phyloP scores from a whole-genome alignment of 2,113 vertebrate species.

The Catharus fuscescens region DNA sequence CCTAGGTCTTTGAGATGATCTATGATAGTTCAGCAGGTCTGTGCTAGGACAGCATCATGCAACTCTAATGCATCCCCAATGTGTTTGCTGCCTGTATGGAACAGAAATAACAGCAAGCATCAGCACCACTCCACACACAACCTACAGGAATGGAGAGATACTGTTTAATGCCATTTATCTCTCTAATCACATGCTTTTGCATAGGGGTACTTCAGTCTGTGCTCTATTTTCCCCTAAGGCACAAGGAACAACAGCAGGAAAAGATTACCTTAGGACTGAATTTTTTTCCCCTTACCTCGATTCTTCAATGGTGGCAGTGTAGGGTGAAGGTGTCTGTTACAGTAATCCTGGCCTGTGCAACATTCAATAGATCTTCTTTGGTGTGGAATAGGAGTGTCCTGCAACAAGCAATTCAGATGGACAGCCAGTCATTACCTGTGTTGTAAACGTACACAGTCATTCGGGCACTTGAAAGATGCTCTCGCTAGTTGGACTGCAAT shows the following conservation, averaged over 20 bases:
- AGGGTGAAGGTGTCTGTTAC: slow-evolving; percentile 91
- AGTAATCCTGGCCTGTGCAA: slow-evolving; percentile 92
- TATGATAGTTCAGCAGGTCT: background rate
- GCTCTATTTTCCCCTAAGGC: background rate
- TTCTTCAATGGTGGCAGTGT: slow-evolving; percentile 86
- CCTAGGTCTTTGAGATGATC: background rate
- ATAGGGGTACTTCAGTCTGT: background rate
- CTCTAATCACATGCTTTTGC: background rate
- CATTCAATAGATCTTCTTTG: slow-evolving; percentile 90
- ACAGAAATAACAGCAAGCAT: background rate
- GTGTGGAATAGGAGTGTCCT: slow-evolving; percentile 88
- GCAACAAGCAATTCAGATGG: background rate
- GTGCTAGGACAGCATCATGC: fast-evolving
- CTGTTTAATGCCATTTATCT: background rate
- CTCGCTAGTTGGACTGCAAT: background rate
- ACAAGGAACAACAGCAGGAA: background rate
- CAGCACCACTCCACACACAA: background rate
- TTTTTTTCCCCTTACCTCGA: slow-evolving; percentile 76
- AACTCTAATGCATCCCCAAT: fast-evolving
- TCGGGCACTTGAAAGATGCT: background rate
- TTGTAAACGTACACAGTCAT: background rate
- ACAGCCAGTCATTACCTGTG: background rate
- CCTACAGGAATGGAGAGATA: background rate
- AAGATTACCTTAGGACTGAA: background rate
- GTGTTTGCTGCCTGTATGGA: background rate